Evolutionary conservation across 1,140 invertebrate species (phyloP), one percentile per base, ranked within the genome.

Genomic region (Bombus balteatus): DNA sequence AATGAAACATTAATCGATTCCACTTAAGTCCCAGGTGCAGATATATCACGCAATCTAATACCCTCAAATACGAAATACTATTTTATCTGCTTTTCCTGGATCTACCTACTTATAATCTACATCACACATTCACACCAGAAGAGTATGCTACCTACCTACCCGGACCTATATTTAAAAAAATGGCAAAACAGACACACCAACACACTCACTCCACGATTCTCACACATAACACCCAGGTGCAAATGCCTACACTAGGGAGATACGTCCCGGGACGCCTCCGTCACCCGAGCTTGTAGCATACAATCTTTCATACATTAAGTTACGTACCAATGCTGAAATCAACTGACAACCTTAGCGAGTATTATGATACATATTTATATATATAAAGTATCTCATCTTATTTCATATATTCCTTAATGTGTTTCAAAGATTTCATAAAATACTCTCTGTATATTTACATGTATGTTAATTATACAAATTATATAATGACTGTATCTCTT

Each of bases 321-420:
- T 78, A 78, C 59, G 76, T 78, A 78, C 76, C 76, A 66, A 22
- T 41, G 59, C 59, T 78, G 76, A 65, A 78, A 78, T 78, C 76
- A 39, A 66, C 59, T 66, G 39, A 41, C 39, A 78, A 78, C 4
- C 18, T n/a, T 78, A 78, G 15, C 62, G 76, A 71, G 5, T 71
- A 71, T 71, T 71, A 13, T 18, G 8, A 34, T 34, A 34, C 34
- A 34, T 68, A 68, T 25, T 68, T 6, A 28, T 59, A 25, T 59
- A 28, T 59, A 59, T 59, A 28, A 10, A 28, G 28, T 59, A 28
- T 59, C 28, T 28, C 10, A 34, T 68, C 34, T 71, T 28, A 39
- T 39, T 28, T 39, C 37, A 13, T 8, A 28, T 39, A 71, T 71
- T 25, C 10, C 13, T 34, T 68, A 9, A 22, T 5, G 18, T 37